Conservation (phyloP, 37 sponge, comb jelly and placozoan genomes). For the Bolinopsis microptera region DNA sequence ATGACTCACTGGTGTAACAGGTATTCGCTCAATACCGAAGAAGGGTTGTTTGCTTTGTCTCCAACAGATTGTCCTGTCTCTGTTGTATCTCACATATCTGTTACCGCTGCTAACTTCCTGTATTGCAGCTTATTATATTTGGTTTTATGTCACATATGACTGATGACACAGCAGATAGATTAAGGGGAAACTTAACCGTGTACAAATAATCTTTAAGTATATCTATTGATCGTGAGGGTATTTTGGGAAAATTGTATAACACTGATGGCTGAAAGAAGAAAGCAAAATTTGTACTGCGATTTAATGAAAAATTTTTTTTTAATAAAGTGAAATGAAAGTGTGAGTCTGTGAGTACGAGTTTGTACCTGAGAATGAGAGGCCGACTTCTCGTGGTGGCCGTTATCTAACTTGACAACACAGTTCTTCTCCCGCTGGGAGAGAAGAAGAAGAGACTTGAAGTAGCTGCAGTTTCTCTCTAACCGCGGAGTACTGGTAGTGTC, state of each 20-base stretch:
- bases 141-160: too few relatives aligned
- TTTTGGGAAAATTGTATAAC: too few relatives aligned
- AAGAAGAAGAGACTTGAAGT: slow-evolving; percentile 22
- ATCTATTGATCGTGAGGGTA: too few relatives aligned
- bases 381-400: not conserved
- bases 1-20: slow-evolving; percentile 64
- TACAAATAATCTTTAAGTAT: too few relatives aligned
- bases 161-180: too few relatives aligned
- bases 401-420: not conserved
- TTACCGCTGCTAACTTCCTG: not conserved
- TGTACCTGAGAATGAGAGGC: not conserved
- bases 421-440: not conserved
- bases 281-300: too few relatives aligned
- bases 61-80: slow-evolving; percentile 63
- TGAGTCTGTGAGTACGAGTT: too few relatives aligned
- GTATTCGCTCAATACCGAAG: slow-evolving; percentile 53
- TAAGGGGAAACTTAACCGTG: too few relatives aligned
- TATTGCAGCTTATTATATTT: too few relatives aligned
- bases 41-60: slow-evolving; percentile 66
- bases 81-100: slow-evolving; percentile 32
- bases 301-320: too few relatives aligned
- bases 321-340: too few relatives aligned
- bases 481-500: not conserved
- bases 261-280: too few relatives aligned
- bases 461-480: not conserved